Base-by-base conservation (phyloP, 2,113 vertebrate species). In the Paramormyrops kingsleyae region DNA sequence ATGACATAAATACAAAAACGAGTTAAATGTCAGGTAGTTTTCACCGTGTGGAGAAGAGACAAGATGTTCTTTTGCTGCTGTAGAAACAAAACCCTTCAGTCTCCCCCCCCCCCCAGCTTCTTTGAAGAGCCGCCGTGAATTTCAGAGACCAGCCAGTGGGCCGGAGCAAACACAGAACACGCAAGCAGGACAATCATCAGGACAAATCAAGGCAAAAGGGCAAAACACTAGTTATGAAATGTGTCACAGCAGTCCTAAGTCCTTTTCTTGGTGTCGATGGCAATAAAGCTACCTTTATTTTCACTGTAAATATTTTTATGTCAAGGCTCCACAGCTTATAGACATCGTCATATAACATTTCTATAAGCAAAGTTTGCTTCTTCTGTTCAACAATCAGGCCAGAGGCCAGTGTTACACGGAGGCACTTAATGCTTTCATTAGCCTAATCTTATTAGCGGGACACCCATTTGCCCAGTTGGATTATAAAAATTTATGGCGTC, bases 301-400 rank as follows among this genome's bases (percentile, higher is more conserved):
- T 47, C 88, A 93, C 91, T 84, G 89, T 90, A 95, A 95, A 95
- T 94, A 95, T 94, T 94, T 92, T 94, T 13, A 27, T 86, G 44
- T 42, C 83, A 59, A 62, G 87, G 35, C 12, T 21, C 27, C n/a
- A 62, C 39, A 66, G 5, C 56, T 44, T 88, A n/a, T 62, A 88
- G 5, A 44, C 53, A 1, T 24, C 47, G n/a, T 87, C 46, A 35
- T 52, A 35, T 87, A 53, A 35, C 47, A 42, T 89, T 31, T 89
- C 31, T 42, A 19, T 10, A 31, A 89, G 66, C 9, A 49, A 42
- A 49, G 44, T 80, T 50, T 89, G 46, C 47, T 52, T 89, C 5
- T 87, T 52, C n/a, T 52, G 46, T 53, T 52, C 35, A 70, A 39
- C 5, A 74, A 46, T 21, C 44, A 50, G 88, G 88, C 27, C 42